phyloP scores from a whole-genome alignment of 2,888 invertebrate genomes.

The Entomobrya multifasciata region DNA sequence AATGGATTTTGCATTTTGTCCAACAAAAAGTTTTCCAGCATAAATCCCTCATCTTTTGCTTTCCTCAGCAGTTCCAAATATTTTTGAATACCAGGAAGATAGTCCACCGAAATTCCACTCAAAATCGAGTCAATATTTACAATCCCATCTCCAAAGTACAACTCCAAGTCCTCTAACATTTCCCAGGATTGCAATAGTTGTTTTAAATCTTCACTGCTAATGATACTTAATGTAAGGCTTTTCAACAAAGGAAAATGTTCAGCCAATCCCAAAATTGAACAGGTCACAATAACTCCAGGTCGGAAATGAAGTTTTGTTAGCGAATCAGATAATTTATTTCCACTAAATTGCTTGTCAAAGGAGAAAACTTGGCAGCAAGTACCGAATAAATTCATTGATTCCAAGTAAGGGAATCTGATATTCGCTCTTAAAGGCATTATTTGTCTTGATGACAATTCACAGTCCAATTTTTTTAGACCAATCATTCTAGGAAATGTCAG shows the following conservation, averaged over 20 bases:
- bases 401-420: constrained; percentile 43
- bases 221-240: constrained; percentile 59
- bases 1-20: constrained; percentile 35
- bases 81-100: constrained; percentile 24
- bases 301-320: constrained; percentile 55
- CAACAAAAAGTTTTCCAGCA: constrained; percentile 18
- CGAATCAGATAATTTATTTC: constrained; percentile 35
- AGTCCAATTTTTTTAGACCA: constrained; percentile 43
- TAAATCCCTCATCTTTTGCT: constrained; percentile 15
- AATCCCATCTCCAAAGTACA: constrained; percentile 60
- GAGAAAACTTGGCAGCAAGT: constrained; percentile 63
- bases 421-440: constrained; percentile 55
- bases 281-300: constrained; percentile 58
- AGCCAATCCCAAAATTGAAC: constrained; percentile 45
- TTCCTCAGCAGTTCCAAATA: constrained; percentile 14
- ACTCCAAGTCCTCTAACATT: constrained; percentile 55
- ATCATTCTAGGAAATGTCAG: constrained; percentile 55
- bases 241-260: constrained; percentile 57
- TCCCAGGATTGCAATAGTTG: constrained; percentile 56
- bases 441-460: constrained; percentile 56
- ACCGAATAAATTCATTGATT: constrained; percentile 43
- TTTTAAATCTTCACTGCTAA: constrained; percentile 35
- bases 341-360: constrained; percentile 57
- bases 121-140: constrained; percentile 59
- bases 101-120: constrained; percentile 46